These are phyloP conservation scores for Corvus cornix DNA, from an alignment of 2,113 vertebrate species.

Conservation along the genomic window DNA sequence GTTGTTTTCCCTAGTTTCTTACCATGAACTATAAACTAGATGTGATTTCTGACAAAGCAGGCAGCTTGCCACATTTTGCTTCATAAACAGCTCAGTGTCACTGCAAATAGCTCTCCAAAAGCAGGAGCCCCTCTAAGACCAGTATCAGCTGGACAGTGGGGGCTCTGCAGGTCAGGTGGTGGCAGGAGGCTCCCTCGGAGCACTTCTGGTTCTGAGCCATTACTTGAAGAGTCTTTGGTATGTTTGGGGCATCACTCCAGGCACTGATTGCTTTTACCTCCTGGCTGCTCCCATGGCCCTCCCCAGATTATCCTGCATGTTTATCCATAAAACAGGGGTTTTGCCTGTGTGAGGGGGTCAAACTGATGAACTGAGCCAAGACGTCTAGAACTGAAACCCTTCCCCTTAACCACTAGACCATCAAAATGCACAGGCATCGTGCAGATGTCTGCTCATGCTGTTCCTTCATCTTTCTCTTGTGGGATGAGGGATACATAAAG, in stretches of 20 bases:
- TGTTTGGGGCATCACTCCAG: not conserved
- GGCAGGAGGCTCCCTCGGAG: not conserved
- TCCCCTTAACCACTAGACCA: not conserved
- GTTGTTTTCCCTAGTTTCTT: not conserved
- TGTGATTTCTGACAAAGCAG: not conserved
- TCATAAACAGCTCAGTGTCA: not conserved
- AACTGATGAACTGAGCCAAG: conserved; percentile 5
- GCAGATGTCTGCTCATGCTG: not conserved
- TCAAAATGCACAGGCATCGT: not conserved
- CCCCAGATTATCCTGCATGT: not conserved
- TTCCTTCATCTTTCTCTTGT: not conserved
- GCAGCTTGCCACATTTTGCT: not conserved
- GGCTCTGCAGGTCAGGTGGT: not conserved
- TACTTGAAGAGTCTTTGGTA: not conserved
- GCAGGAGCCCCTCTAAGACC: not conserved
- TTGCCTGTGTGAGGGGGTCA: not conserved
- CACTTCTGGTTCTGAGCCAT: not conserved
- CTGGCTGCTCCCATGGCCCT: not conserved
- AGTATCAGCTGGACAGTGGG: not conserved
- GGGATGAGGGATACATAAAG: not conserved
- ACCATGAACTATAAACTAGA: not conserved
- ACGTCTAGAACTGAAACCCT: not conserved
- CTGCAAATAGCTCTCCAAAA: not conserved
- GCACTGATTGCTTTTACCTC: not conserved
- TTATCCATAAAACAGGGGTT: not conserved